Evolutionary conservation across 2,797 vertebrate genomes (phyloP).

Genomic region (Adelosebastes latens): DNA sequence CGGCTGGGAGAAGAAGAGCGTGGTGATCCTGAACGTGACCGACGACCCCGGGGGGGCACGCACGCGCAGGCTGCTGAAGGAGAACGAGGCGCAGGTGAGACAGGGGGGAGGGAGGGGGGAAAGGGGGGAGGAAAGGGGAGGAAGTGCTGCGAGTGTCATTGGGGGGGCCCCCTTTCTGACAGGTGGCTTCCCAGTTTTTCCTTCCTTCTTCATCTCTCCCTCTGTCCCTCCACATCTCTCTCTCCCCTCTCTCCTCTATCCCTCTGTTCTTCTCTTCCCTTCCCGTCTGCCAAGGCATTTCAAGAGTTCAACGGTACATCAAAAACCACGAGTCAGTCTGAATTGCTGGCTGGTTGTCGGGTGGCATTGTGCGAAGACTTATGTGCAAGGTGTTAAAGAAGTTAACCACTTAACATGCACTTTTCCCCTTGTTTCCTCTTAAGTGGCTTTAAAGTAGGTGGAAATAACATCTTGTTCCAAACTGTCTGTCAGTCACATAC

Average conservation of each 20-base stretch:
- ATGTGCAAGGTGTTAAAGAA: neutral
- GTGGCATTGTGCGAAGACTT: constrained; percentile 8
- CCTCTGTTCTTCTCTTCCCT: constrained; percentile 73
- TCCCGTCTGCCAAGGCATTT: constrained; percentile 46
- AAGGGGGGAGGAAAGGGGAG: constrained; percentile 75
- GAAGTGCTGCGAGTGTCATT: constrained; percentile 68
- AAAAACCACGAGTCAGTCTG: constrained; percentile 61
- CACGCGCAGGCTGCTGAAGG: constrained; percentile 89
- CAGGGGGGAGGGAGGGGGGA: constrained; percentile 77
- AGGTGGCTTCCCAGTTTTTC: constrained; percentile 77
- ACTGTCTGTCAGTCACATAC: neutral
- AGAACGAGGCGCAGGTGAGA: constrained; percentile 91
- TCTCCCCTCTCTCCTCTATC: constrained; percentile 79
- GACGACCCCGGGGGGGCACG: constrained; percentile 89
- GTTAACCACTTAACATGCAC: neutral
- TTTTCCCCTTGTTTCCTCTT: neutral
- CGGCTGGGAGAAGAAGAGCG: constrained; percentile 96
- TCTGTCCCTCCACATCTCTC: constrained; percentile 75
- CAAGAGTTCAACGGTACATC: constrained; percentile 48
- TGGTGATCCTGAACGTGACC: constrained; percentile 91
- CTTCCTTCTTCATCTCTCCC: constrained; percentile 80
- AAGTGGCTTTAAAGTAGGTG: neutral
- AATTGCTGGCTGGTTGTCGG: constrained; percentile 22
- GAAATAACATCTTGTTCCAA: neutral
- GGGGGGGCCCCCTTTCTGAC: constrained; percentile 56